Percentiles rank a stretch among this genome's conserved stretches.
phyloP scores from a whole-genome alignment of 2,797 vertebrate species.

The Sebastolobus alascanus region DNA sequence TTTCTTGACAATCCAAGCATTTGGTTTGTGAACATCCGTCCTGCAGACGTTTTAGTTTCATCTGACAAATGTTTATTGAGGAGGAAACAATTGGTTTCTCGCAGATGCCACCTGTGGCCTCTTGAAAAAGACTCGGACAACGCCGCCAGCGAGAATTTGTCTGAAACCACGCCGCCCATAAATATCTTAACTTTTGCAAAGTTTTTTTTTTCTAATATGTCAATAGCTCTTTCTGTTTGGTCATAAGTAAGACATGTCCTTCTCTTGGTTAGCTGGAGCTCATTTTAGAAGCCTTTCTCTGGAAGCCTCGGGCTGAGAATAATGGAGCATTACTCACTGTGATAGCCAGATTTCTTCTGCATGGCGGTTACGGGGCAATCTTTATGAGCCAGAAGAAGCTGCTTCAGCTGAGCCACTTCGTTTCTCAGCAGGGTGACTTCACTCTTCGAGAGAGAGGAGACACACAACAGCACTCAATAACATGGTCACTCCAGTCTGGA shows the following conservation, averaged over 20 bases:
- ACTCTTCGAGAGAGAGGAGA: conserved; percentile 87
- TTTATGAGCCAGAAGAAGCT: conserved; percentile 99
- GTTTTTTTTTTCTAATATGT: conserved; percentile 49
- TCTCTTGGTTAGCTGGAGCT: conserved; percentile 72
- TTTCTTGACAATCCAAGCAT: not conserved
- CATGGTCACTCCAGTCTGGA: conserved; percentile 33
- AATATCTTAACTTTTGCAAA: conserved; percentile 65
- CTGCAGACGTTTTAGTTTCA: conserved; percentile 32
- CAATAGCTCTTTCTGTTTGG: conserved; percentile 59
- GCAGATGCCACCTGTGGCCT: conserved; percentile 69
- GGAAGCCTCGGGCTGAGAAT: conserved; percentile 88
- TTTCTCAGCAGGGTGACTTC: conserved; percentile 99
- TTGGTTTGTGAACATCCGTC: conserved; percentile 11
- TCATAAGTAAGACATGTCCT: conserved; percentile 66
- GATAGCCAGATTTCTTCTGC: conserved; percentile 99
- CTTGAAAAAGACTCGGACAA: conserved; percentile 22
- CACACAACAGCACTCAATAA: conserved; percentile 73
- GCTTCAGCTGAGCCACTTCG: conserved; percentile 99
- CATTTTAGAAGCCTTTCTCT: conserved; percentile 84
- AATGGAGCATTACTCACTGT: conserved; percentile 98
- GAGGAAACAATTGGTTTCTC: conserved; percentile 30
- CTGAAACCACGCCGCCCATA: conserved; percentile 29
- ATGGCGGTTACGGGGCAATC: conserved; percentile 99
- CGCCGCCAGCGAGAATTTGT: conserved; percentile 31
- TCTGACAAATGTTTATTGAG: conserved; percentile 54